phyloP scores from a whole-genome alignment of 2,113 vertebrate species.

The Mesocricetus auratus region DNA sequence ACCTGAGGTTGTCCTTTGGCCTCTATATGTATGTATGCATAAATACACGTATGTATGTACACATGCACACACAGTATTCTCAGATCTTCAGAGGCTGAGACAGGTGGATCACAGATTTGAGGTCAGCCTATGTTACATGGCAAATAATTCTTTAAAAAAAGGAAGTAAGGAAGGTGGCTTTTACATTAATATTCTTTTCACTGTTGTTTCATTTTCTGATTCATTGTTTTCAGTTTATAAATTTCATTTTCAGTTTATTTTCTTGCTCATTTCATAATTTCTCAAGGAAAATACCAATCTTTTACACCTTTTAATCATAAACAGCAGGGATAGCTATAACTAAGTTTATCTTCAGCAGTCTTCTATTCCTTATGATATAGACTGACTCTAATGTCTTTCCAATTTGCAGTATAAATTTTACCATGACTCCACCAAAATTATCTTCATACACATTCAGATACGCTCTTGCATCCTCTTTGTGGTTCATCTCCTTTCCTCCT shows the following conservation, averaged over 20 bases:
- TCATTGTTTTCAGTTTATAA: conserved; percentile 30
- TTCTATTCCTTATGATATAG: conserved; percentile 1
- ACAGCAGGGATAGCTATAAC: neutral
- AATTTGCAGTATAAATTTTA: neutral
- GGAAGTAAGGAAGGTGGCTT: neutral
- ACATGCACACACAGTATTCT: neutral
- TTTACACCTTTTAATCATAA: conserved; percentile 19
- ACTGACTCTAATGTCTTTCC: conserved; percentile 6
- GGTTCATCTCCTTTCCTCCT: neutral
- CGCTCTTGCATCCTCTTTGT: neutral
- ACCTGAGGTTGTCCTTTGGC: neutral
- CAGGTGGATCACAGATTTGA: neutral
- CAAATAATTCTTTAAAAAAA: neutral
- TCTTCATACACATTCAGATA: neutral
- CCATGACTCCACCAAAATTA: neutral
- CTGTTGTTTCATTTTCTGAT: conserved; percentile 29
- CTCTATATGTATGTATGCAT: neutral
- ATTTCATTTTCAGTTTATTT: conserved; percentile 15
- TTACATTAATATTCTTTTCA: conserved; percentile 23
- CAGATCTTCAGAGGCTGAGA: neutral
- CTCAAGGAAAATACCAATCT: neutral
- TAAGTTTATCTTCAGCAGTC: conserved; percentile 19
- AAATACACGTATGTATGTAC: neutral
- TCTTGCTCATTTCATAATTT: neutral
- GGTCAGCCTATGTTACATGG: neutral